Conservation (phyloP, 2,888 invertebrate species). For the Caenorhabditis panamensis region DNA sequence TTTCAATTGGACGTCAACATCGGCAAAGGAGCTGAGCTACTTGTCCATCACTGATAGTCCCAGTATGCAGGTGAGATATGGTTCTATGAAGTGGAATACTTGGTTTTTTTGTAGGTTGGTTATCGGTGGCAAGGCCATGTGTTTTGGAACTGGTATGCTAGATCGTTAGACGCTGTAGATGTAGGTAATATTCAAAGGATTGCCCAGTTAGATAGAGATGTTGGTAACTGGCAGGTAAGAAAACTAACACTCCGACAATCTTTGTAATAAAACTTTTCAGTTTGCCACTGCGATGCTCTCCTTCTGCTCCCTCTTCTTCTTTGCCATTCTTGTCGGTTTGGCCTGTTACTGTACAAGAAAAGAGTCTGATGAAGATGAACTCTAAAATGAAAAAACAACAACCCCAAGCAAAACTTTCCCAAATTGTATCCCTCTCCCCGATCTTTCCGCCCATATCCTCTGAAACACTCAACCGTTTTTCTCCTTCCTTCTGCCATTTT, state of each 20-base stretch:
- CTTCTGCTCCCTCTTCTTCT: slow-evolving; percentile 81
- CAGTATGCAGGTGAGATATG: slow-evolving; percentile 70
- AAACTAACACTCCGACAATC: too few species aligned
- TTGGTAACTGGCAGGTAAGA: slow-evolving; percentile 81
- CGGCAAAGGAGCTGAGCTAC: slow-evolving; percentile 75
- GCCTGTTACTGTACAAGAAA: slow-evolving; percentile 81
- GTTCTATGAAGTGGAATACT: too few species aligned
- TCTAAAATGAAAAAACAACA: slow-evolving; percentile 63
- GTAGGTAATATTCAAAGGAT: slow-evolving; percentile 80
- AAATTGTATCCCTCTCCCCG: slow-evolving; percentile 2
- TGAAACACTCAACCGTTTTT: background rate
- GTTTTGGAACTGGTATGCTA: slow-evolving; percentile 81
- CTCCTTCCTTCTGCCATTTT: background rate
- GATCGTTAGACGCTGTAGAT: slow-evolving; percentile 80
- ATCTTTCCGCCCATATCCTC: slow-evolving; percentile 20
- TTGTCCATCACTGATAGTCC: slow-evolving; percentile 80
- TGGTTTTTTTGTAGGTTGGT: slow-evolving; percentile 61
- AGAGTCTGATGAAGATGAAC: slow-evolving; percentile 80
- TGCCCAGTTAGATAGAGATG: slow-evolving; percentile 77
- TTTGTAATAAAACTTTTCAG: slow-evolving; percentile 66
- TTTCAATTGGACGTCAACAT: slow-evolving; percentile 80
- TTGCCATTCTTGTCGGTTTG: slow-evolving; percentile 81
- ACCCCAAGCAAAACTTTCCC: background rate
- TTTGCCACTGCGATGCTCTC: slow-evolving; percentile 81
- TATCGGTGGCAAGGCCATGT: slow-evolving; percentile 80